Evolutionary conservation across 2,797 vertebrate genomes (phyloP).

Genomic region (Sebastolobus altivelis): DNA sequence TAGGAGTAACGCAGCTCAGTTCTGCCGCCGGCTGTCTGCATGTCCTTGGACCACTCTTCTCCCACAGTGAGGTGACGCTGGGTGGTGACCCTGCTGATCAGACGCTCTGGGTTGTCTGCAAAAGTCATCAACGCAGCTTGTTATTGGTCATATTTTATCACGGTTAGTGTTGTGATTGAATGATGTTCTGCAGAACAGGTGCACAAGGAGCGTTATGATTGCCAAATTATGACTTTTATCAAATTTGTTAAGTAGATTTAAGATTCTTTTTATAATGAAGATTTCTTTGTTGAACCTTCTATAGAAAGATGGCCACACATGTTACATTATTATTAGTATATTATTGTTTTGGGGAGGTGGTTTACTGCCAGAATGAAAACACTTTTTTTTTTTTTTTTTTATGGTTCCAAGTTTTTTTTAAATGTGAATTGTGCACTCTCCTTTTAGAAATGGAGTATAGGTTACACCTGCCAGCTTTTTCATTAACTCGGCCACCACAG

Average conservation of each 20-base stretch:
- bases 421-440: neutral
- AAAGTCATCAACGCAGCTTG: constrained; percentile 23
- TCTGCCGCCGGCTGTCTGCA: constrained; percentile 89
- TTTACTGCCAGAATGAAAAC: neutral
- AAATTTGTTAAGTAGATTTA: neutral
- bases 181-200: neutral
- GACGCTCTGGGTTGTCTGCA: constrained; percentile 92
- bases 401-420: neutral
- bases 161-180: neutral
- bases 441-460: constrained; percentile 2
- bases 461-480: constrained; percentile 12
- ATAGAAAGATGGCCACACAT: constrained; percentile 3
- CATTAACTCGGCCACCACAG: constrained; percentile 9
- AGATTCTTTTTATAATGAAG: neutral
- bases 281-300: neutral
- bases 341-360: neutral
- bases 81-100: constrained; percentile 95
- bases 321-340: neutral
- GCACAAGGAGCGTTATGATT: neutral
- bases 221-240: neutral
- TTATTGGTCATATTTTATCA: constrained; percentile 3
- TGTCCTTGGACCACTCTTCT: constrained; percentile 96
- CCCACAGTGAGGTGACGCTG: constrained; percentile 96
- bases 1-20: constrained; percentile 97
- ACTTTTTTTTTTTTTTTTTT: neutral